A percentile compares a stretch with the other conserved stretches of the same genome.
phyloP scores from a whole-genome alignment of 2,113 vertebrate genomes.

The Dipodomys merriami region DNA sequence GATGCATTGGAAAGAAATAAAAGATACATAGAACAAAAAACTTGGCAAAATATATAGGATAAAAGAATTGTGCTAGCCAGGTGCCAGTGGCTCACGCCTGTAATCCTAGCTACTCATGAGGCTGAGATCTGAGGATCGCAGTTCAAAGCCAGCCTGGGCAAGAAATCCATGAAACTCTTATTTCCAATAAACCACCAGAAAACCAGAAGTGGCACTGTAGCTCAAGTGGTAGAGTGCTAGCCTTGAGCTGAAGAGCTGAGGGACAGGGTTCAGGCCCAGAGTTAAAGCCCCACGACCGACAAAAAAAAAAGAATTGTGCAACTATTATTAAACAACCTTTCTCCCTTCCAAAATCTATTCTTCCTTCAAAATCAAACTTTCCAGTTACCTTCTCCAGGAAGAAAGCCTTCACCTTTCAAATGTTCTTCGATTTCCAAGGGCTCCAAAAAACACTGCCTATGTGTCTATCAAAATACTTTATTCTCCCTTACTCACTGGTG shows the following conservation, averaged over 20 bases:
- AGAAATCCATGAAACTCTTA: no score
- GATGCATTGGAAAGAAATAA: neutral
- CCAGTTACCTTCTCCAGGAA: neutral
- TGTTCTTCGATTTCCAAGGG: neutral
- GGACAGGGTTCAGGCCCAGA: no score
- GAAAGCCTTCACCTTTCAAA: neutral
- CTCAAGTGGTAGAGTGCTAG: no score
- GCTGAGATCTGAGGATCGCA: no score
- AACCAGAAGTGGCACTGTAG: no score
- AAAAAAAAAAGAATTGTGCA: neutral
- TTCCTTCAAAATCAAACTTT: slow-evolving; percentile 6
- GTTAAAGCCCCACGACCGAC: no score
- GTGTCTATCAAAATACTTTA: neutral
- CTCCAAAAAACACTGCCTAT: neutral
- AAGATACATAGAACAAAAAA: neutral
- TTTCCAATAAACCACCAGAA: no score
- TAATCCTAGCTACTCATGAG: no score
- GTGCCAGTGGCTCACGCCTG: no score
- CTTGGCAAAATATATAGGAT: neutral
- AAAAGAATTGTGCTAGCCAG: neutral
- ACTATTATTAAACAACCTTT: neutral
- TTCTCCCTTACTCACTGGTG: neutral
- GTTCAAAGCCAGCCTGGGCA: no score
- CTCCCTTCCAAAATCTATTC: neutral
- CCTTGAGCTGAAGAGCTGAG: no score